phyloP scores from a whole-genome alignment of 2,888 invertebrate genomes.

The Oscheius sp. region DNA sequence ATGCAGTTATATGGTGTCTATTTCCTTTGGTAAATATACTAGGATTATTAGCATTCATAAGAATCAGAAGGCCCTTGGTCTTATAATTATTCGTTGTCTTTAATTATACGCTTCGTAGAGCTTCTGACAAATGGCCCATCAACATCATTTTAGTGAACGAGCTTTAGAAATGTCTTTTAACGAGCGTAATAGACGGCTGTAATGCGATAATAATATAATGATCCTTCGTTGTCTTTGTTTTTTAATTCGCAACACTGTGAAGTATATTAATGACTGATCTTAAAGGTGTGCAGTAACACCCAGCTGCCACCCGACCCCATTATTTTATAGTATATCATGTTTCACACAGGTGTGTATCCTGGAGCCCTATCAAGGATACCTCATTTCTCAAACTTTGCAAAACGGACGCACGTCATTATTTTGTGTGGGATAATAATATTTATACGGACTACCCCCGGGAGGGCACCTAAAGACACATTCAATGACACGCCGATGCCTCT shows the following conservation, averaged over 20 bases:
- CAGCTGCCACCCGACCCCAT: neutral
- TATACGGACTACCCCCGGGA: no score
- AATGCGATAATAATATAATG: neutral
- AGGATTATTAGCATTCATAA: conserved; percentile 2
- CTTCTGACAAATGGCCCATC: conserved; percentile 12
- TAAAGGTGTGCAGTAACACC: neutral
- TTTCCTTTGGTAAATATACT: conserved; percentile 8
- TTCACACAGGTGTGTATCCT: conserved; percentile 9
- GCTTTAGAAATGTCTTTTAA: no score
- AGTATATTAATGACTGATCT: neutral
- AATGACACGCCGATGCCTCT: no score
- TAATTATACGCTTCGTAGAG: conserved; percentile 22
- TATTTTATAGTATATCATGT: conserved; percentile 23
- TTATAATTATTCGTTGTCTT: conserved; percentile 17
- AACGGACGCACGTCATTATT: no score
- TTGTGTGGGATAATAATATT: no score
- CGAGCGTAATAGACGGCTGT: no score
- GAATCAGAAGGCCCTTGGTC: neutral
- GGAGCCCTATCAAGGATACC: no score
- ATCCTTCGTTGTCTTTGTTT: neutral
- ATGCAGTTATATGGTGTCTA: neutral
- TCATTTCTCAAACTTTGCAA: no score
- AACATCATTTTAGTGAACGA: neutral
- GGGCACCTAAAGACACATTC: no score
- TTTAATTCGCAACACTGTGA: neutral